phyloP scores from a whole-genome alignment of 2,888 invertebrate species.

The Microchrysa polita region DNA sequence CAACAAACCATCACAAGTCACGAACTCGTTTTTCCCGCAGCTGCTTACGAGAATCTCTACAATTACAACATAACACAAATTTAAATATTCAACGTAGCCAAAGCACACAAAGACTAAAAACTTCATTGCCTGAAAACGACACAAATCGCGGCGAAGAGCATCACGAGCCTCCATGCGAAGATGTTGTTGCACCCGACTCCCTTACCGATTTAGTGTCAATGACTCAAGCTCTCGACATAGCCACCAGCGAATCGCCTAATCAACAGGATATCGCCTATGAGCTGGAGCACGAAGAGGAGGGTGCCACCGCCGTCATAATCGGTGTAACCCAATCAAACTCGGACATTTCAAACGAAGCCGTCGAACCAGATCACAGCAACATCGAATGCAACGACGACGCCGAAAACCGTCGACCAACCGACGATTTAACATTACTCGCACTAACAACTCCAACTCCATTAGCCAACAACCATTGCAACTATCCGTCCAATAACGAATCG shows the following conservation, averaged over 20 bases:
- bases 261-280: conserved; percentile 6
- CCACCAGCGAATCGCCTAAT: conserved; percentile 6
- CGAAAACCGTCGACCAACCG: conserved; percentile 26
- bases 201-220: conserved; percentile 26
- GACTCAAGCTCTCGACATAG: not conserved
- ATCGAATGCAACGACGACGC: not conserved
- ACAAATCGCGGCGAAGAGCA: conserved; percentile 52
- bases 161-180: conserved; percentile 52
- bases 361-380: too few species aligned
- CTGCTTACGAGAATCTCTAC: conserved; percentile 63
- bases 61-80: conserved; percentile 64
- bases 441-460: not conserved
- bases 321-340: not conserved
- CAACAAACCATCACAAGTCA: too few species aligned
- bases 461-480: conserved; percentile 32
- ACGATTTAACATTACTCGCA: not conserved
- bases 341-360: not conserved
- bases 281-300: not conserved
- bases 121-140: conserved; percentile 50
- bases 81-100: conserved; percentile 64
- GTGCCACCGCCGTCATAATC: not conserved
- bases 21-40: conserved; percentile 55
- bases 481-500: conserved; percentile 51
- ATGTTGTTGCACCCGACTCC: conserved; percentile 43
- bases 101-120: conserved; percentile 62